Evolutionary conservation across 2,113 vertebrate species (phyloP), one percentile per base, ranked within the genome.

Genomic region (Sinocyclocheilus anshuiensis): DNA sequence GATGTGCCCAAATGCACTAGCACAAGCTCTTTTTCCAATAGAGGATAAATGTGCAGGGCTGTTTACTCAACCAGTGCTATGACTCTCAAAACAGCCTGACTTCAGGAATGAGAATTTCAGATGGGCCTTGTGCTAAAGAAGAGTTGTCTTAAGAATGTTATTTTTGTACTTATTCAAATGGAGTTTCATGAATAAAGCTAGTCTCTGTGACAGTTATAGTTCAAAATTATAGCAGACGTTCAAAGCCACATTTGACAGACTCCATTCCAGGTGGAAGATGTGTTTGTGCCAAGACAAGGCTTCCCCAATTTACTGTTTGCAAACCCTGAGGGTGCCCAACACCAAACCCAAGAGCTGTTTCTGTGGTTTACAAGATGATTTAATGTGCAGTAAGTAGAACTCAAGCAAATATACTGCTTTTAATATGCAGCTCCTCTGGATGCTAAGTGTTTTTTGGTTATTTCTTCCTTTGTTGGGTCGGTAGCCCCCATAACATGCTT

Each of bases 1-100:
- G 91, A 95, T 93, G 93, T 94, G 93, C 93, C 92, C 87, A 86
- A 77, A 74, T 89, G 88, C 88, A 81, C 90, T 90, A 85, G 87
- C 78, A 84, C 88, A 85, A 80, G 24, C 89, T 87, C 63, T 86
- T 88, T 90, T 87, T 87, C 91, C 86, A 88, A 90, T 87, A 87
- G 88, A 75, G 89, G 82, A 89, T 65, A 89, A 89, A 91, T 90
- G 78, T 72, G n/a, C 81, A 86, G 67, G 50, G 50, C 85, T 92
- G 90, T 94, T 93, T 93, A 89, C 92, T 93, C 93, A 92, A 92
- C 88, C 89, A 91, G 89, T 84, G 74, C 77, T 84, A 88, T 75
- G 90, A 91, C 90, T 92, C 81, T 77, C 61, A 78, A 91, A 92
- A 93, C 91, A 91, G 91, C 88, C 72, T 81, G 90, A 89, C 82